Evolutionary conservation across 2,113 vertebrate species (phyloP).

Genomic region (Elephas maximus): DNA sequence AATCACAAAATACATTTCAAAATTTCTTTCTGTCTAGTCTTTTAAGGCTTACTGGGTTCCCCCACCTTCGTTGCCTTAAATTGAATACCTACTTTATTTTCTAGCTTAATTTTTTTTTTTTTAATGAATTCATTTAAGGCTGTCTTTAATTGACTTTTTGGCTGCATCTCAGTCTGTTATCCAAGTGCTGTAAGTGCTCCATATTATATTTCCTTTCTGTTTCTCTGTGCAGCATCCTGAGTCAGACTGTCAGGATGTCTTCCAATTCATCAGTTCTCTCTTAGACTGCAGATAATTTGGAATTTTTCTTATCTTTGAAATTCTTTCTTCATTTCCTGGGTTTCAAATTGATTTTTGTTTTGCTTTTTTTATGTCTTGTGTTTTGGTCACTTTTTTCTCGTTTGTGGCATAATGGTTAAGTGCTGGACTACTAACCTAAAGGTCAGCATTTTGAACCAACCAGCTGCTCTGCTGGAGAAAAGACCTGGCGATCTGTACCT

Average conservation of each 20-base stretch:
- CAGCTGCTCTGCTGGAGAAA: background rate
- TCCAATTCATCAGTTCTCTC: background rate
- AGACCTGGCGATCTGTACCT: too few relatives aligned
- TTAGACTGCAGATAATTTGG: constrained; percentile 8
- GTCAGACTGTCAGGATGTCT: constrained; percentile 2
- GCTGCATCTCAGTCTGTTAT: background rate
- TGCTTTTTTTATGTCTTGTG: background rate
- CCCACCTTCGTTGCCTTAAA: background rate
- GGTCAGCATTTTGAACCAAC: background rate
- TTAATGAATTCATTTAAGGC: background rate
- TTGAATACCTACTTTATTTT: constrained; percentile 29
- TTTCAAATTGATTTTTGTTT: constrained; percentile 36
- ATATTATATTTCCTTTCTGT: background rate
- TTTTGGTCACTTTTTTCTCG: background rate
- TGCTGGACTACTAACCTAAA: background rate
- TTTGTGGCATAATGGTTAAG: background rate
- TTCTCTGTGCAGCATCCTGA: background rate
- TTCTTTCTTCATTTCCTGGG: background rate
- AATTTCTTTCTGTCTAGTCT: background rate
- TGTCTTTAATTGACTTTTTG: background rate
- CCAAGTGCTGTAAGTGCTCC: background rate
- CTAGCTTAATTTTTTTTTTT: background rate
- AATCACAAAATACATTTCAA: background rate
- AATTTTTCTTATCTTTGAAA: constrained; percentile 20
- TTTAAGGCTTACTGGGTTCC: constrained; percentile 6